These are phyloP conservation scores for Macaca mulatta DNA, from an alignment of 2,113 vertebrate species.

Conservation along the genomic window DNA sequence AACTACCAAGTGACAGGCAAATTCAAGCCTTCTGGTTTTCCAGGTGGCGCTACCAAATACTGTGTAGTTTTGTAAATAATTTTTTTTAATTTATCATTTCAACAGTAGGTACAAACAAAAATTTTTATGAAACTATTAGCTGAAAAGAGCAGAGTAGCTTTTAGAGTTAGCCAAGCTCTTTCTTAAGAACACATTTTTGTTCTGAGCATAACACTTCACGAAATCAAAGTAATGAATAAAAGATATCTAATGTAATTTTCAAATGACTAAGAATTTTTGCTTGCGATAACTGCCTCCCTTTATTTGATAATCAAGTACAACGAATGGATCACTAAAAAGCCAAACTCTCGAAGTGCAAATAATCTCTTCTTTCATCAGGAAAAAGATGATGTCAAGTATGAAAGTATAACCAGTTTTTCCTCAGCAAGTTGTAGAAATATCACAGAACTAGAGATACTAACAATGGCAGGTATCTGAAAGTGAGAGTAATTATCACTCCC, in stretches of 20 bases:
- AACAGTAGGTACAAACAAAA: not conserved
- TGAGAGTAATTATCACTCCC: not conserved
- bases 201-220: not conserved
- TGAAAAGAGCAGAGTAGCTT: constrained; percentile 28
- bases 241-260: not conserved
- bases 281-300: constrained; percentile 11
- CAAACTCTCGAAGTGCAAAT: not conserved
- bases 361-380: not conserved
- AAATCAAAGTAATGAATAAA: constrained; percentile 25
- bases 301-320: not conserved
- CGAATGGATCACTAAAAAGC: not conserved
- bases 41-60: not conserved
- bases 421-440: not conserved
- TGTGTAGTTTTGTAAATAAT: not conserved
- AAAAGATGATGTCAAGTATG: not conserved
- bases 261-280: constrained; percentile 3
- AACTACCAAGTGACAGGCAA: not conserved
- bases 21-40: not conserved
- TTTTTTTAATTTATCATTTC: not conserved
- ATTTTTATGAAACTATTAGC: not conserved
- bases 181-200: not conserved
- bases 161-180: not conserved
- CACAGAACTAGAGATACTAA: not conserved
- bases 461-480: not conserved
- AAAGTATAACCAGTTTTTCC: not conserved